Conservation (phyloP, 2,797 vertebrate species). For the Todus mexicanus region DNA sequence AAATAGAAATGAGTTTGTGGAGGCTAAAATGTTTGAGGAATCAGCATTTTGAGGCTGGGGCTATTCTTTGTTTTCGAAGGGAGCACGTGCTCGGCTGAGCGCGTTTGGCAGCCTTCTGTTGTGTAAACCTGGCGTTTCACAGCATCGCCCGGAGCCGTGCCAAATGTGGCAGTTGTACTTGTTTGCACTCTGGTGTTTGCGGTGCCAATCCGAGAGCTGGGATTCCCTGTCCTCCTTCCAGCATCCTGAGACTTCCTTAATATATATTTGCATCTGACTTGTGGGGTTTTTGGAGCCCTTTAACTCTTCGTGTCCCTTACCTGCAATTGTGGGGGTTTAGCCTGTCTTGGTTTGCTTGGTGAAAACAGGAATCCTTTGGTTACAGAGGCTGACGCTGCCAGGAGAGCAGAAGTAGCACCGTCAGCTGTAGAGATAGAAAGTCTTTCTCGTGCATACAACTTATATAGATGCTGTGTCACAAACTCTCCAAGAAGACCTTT, state of each 20-base stretch:
- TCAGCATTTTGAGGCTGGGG: neutral
- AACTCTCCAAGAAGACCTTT: neutral
- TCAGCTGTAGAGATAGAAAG: neutral
- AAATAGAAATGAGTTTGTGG: neutral
- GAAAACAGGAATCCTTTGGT: neutral
- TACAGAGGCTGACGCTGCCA: neutral
- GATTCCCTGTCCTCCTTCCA: neutral
- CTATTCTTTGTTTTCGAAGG: neutral
- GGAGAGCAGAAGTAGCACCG: fast-evolving
- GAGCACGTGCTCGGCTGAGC: neutral
- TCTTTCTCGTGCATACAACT: neutral
- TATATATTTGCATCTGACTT: neutral
- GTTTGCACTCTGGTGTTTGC: neutral
- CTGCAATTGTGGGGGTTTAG: neutral
- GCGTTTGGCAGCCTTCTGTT: neutral
- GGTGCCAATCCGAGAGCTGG: neutral
- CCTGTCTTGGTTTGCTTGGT: neutral
- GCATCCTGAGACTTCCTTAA: neutral
- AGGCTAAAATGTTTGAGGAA: slow-evolving; percentile 23
- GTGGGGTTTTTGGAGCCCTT: neutral
- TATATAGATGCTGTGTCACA: neutral
- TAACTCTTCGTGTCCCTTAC: neutral
- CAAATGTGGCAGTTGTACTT: neutral
- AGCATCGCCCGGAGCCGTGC: fast-evolving
- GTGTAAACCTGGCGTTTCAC: neutral